Conservation (phyloP, 2,888 invertebrate genomes). For the Polylopha cassiicola region DNA sequence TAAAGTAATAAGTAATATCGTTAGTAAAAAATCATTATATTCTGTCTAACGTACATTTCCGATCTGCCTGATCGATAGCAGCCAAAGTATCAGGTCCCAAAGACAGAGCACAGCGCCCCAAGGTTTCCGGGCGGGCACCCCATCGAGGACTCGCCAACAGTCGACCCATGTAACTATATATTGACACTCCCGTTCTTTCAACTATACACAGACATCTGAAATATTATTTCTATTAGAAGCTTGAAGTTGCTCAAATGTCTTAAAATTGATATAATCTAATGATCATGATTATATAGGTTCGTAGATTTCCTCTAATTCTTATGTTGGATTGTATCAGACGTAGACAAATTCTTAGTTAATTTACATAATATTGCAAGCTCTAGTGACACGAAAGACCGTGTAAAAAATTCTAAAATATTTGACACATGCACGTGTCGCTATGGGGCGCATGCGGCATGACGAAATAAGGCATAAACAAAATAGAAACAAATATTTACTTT, state of each 20-base stretch:
- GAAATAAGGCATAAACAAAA: too few species aligned
- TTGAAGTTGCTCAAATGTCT: too few species aligned
- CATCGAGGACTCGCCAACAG: conserved; percentile 90
- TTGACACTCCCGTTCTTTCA: conserved; percentile 88
- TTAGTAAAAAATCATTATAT: too few species aligned
- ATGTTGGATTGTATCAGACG: too few species aligned
- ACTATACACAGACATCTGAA: conserved; percentile 92
- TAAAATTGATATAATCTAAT: too few species aligned
- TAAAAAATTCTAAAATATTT: too few species aligned
- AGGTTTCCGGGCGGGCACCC: conserved; percentile 89
- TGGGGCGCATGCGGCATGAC: too few species aligned
- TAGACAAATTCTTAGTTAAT: neutral
- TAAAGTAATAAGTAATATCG: neutral
- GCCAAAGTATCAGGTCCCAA: conserved; percentile 92
- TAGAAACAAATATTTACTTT: conserved; percentile 79
- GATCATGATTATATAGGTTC: too few species aligned
- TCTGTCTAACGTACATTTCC: conserved; percentile 86
- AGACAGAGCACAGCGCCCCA: conserved; percentile 86
- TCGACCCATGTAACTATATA: conserved; percentile 96
- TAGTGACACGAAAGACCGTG: too few species aligned
- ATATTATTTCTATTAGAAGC: conserved; percentile 26
- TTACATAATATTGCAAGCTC: too few species aligned
- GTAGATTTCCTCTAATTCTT: too few species aligned
- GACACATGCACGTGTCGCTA: too few species aligned
- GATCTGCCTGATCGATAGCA: conserved; percentile 89